A percentile compares a stretch with the other conserved stretches of the same genome.
phyloP scores from a whole-genome alignment of 2,888 invertebrate genomes.

The Sesamia inferens region DNA sequence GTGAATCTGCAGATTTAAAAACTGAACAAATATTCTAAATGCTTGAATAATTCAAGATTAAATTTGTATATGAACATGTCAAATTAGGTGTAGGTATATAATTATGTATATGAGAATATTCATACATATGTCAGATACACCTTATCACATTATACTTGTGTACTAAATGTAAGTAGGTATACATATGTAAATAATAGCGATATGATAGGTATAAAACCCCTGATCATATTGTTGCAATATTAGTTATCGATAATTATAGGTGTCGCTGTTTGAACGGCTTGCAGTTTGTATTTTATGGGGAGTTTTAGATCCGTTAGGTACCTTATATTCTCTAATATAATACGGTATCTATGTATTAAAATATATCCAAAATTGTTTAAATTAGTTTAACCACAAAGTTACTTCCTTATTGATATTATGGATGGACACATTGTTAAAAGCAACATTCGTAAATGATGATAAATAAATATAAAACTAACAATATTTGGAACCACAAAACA shows the following conservation, averaged over 20 bases:
- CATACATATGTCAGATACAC: slow-evolving; percentile 31
- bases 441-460: slow-evolving; percentile 6
- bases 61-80: slow-evolving; percentile 10
- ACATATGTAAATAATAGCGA: slow-evolving; percentile 40
- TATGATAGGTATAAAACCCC: slow-evolving; percentile 55
- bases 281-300: slow-evolving; percentile 11
- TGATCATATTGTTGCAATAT: slow-evolving; percentile 49
- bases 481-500: slow-evolving; percentile 27
- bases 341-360: slow-evolving; percentile 3
- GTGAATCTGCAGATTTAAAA: slow-evolving; percentile 3
- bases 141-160: slow-evolving; percentile 58
- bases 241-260: slow-evolving; percentile 17
- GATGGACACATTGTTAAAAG: slow-evolving; percentile 19
- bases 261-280: slow-evolving; percentile 12
- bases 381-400: slow-evolving; percentile 13
- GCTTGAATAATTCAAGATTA: slow-evolving; percentile 16
- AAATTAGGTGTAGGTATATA: not conserved
- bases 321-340: not conserved
- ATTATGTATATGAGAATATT: slow-evolving; percentile 15
- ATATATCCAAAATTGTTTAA: slow-evolving; percentile 11
- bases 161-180: slow-evolving; percentile 39
- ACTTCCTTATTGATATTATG: slow-evolving; percentile 49
- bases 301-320: not conserved
- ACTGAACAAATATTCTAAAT: slow-evolving; percentile 23
- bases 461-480: slow-evolving; percentile 27